Base-by-base conservation (phyloP, 2,888 invertebrate species). In the Leptodirus hochenwartii region DNA sequence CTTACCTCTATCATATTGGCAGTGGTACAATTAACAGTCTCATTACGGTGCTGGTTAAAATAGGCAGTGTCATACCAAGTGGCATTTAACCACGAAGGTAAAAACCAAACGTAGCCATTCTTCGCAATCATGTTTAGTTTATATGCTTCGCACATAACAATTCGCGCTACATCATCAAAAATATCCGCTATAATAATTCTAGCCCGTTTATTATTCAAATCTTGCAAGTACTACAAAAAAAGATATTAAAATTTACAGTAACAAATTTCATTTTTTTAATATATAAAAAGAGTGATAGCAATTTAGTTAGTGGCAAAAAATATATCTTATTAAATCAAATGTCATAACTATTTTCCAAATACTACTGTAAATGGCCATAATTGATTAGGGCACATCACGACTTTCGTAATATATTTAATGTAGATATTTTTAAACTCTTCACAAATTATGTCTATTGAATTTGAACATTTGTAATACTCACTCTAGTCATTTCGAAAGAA, bases 71-170 rank as follows among this genome's bases (percentile, higher is more conserved):
- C 56, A 45, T 64, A 67, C 71, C 75, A 76, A 37, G 63, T 53
- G 2, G 58, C 49, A 5, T 64, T 60, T 12, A 78, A 58, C 73
- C 81, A 76, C 17, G 66, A 61, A 0, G 88, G 84, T 32, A 90
- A 58, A 47, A 90, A 80, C 88, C 88, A 90, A 2, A 80, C 77
- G 51, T 77, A 81, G 22, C 80, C 81, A 40, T 76, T 54, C 26
- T 51, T 49, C 1, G 72, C 70, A 13, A 69, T 68, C 68, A 82
- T 79, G 36, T 72, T 64, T 36, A 68, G 61, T 43, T 59, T 64
- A 46, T 61, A 70, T 0, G 82, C 87, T 47, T 80, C 78, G 49
- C 88, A 90, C 66, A 90, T 71, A 9, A 85, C 74, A 32, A 69
- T 66, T 17, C 80, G 63, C 4, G 69, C 73, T 13, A 71, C 67